Percentiles rank a stretch among this genome's conserved stretches.
phyloP scores from a whole-genome alignment of 2,797 vertebrate genomes.

The Oophaga sylvatica region DNA sequence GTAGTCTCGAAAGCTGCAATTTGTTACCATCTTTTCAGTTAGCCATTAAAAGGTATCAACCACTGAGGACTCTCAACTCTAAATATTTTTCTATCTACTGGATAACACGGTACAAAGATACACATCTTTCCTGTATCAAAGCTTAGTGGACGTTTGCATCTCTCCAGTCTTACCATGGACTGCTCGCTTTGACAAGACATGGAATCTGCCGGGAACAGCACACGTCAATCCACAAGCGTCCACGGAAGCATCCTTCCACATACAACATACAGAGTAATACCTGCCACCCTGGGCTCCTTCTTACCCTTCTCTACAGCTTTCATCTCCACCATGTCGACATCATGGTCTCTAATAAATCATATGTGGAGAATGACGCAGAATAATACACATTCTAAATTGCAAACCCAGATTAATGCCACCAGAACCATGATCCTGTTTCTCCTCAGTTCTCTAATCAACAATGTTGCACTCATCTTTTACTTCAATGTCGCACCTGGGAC shows the following conservation, averaged over 20 bases:
- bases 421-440: constrained; percentile 16
- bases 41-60: too few species aligned
- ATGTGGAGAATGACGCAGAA: constrained; percentile 27
- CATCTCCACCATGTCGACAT: background rate
- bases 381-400: background rate
- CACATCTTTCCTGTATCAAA: too few species aligned
- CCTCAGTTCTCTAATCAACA: background rate
- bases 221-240: background rate
- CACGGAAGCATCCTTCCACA: too few species aligned
- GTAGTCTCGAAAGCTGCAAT: too few species aligned
- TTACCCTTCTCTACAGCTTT: background rate
- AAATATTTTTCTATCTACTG: too few species aligned
- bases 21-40: too few species aligned
- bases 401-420: constrained; percentile 1
- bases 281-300: background rate
- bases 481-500: too few species aligned
- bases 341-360: constrained; percentile 2
- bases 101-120: too few species aligned
- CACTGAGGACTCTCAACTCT: too few species aligned
- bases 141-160: background rate
- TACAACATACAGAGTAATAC: background rate
- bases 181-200: background rate
- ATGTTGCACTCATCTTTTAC: background rate
- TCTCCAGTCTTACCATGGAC: background rate
- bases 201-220: background rate